Evolutionary conservation across 2,113 vertebrate genomes (phyloP).

Genomic region (Stictonetta naevosa): DNA sequence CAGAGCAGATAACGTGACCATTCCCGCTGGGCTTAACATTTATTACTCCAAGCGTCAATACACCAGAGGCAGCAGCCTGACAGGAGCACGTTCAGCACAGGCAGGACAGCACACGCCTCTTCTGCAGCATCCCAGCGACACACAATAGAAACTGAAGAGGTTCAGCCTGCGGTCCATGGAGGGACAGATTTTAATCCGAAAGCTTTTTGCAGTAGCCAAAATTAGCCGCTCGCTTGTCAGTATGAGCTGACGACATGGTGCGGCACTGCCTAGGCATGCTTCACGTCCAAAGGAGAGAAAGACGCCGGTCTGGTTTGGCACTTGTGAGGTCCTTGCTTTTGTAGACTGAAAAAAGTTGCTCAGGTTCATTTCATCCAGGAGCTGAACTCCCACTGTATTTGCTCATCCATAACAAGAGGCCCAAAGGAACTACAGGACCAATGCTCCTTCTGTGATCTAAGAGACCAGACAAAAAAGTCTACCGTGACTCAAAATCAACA

Average conservation of each 20-base stretch:
- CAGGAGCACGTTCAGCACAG: fast-evolving
- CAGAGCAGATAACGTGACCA: background rate
- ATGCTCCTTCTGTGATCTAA: background rate
- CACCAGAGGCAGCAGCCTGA: background rate
- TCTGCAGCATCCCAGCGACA: background rate
- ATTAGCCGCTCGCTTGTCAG: background rate
- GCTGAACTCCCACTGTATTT: background rate
- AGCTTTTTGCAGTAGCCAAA: background rate
- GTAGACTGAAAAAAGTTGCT: background rate
- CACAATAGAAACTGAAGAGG: background rate
- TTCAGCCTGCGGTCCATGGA: background rate
- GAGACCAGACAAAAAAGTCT: background rate
- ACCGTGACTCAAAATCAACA: background rate
- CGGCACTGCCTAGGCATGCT: background rate
- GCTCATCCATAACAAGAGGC: background rate
- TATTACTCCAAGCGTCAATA: background rate
- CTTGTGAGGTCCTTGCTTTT: background rate
- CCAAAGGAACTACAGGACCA: background rate
- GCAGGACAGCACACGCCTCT: background rate
- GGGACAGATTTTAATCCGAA: background rate
- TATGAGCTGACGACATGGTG: background rate
- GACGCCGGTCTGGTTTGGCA: background rate
- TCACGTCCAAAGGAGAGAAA: background rate
- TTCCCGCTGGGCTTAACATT: background rate
- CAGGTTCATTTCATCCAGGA: background rate